Percentiles rank a stretch among this genome's conserved stretches.
Evolutionary conservation across 2,888 invertebrate genomes (phyloP).

Genomic region (Sphaerophoria rueppellii): DNA sequence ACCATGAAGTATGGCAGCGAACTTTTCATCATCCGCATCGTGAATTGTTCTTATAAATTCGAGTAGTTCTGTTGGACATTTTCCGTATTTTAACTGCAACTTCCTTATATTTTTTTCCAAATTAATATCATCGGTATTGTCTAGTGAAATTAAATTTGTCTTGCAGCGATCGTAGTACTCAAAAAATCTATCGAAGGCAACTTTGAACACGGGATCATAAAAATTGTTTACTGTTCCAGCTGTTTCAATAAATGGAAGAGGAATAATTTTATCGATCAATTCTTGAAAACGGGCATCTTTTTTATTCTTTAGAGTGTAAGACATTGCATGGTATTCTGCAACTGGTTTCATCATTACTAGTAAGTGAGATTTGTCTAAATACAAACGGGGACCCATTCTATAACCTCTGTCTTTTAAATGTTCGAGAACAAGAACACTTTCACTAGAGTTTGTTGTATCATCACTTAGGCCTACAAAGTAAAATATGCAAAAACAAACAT

Average conservation of each 20-base stretch:
- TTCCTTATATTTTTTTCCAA: slow-evolving; percentile 75
- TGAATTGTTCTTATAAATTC: slow-evolving; percentile 77
- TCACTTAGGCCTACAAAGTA: slow-evolving; percentile 75
- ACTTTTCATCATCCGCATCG: slow-evolving; percentile 75
- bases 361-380: slow-evolving; percentile 78
- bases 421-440: slow-evolving; percentile 79
- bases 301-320: slow-evolving; percentile 77
- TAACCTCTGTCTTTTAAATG: slow-evolving; percentile 78
- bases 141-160: slow-evolving; percentile 53
- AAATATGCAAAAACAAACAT: not conserved
- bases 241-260: slow-evolving; percentile 77
- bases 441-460: slow-evolving; percentile 59
- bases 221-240: slow-evolving; percentile 74
- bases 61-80: slow-evolving; percentile 77
- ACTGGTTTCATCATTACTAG: slow-evolving; percentile 77
- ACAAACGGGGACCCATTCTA: slow-evolving; percentile 78
- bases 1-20: slow-evolving; percentile 79
- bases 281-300: slow-evolving; percentile 76
- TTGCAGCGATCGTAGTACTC: slow-evolving; percentile 77
- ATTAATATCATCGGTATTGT: slow-evolving; percentile 64
- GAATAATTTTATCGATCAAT: slow-evolving; percentile 76
- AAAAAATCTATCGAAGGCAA: slow-evolving; percentile 80
- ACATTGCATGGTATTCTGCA: slow-evolving; percentile 79
- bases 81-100: slow-evolving; percentile 77
- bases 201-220: slow-evolving; percentile 77